Evolutionary conservation across 2,888 invertebrate species (phyloP), one percentile per base, ranked within the genome.

Genomic region (Xanthostigma xanthostigma): DNA sequence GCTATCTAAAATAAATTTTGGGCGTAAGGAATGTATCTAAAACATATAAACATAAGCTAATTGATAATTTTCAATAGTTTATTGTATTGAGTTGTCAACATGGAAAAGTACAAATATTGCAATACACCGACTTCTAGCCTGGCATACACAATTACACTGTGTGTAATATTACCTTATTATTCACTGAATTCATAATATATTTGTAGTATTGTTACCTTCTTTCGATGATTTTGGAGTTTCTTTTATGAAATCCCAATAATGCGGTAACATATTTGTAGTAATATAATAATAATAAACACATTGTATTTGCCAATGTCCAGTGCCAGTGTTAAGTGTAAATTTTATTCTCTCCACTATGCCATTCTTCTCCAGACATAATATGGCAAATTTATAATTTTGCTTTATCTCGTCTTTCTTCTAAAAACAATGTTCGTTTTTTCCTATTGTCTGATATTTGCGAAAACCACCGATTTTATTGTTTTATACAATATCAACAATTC

Each of bases 101-200:
- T 73, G 73, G 71, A 74, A 73, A 74, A 73, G 74, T 74, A 74
- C 73, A 74, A 74, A 73, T 72, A 73, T 73, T 73, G 72, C 71
- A 71, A 69, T 72, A 72, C 72, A 73, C 66, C 64, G 65, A 66
- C 66, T 64, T 64, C 64, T 67, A 66, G 66, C 65, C 65, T 65
- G 66, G 64, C 65, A 63, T 64, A 64, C 63, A 64, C 64, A 65
- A 66, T 64, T 62, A 62, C 61, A 64, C 64, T 64, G 62, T 63
- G 63, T 63, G 54, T 59, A 59, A 59, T 56, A 53, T 56, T 27
- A 27, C 27, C 27, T 27, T 27, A 27, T 27, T 27, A 27, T 27
- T 27, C 27, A 27, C 27, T 27, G 27, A 27, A 27, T 27, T 27
- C 27, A 27, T 27, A 27, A 27, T 27, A 27, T 27, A 27, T 5